Base-by-base conservation (phyloP, 2,888 invertebrate species). In the Diaperis boleti region DNA sequence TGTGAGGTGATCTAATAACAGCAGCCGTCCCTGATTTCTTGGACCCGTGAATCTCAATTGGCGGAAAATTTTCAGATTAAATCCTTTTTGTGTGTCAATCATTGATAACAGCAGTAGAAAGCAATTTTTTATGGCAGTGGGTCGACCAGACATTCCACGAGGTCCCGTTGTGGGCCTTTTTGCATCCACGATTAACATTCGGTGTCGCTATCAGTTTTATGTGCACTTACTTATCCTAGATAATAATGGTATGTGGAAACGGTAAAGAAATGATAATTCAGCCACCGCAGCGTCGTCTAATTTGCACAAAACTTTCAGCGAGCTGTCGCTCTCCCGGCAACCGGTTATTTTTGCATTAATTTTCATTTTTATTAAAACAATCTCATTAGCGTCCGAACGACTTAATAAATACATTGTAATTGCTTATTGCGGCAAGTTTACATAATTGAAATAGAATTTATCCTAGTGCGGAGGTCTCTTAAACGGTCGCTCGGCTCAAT, bases 291-390 rank as follows among this genome's bases (percentile, higher is more conserved):
- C 26, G 26, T 1, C 26, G 26, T 26, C 26, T 39, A n/a, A 52
- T 39, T 35, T 59, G 41, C 50, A 50, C 39, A 41, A 59, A 52
- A 45, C 35, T 56, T 33, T 55, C 33, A 42, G 18, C 55, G 31
- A 14, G 10, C 15, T 41, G 8, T 10, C 45, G 17, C 6, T n/a
- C n/a, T 26, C 11, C 13, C 45, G 10, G 22, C 11, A 59, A 59
- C 59, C 13, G 59, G 59, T 59, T 59, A 50, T 29, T 59, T 59
- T 59, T 59, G 59, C 59, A 59, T 59, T 50, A 59, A 59, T 50
- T 59, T 59, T 50, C 42, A 50, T 59, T 59, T 44, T 44, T 59
- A 52, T 52, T 42, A 41, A 26, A 45, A 44, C 42, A 50, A 8
- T 31, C 59, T 59, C 42, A 59, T 59, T 59, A 59, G 50, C 11